These are phyloP conservation scores for Helicoverpa zea DNA, from an alignment of 1,140 invertebrate genomes.

Conservation along the genomic window DNA sequence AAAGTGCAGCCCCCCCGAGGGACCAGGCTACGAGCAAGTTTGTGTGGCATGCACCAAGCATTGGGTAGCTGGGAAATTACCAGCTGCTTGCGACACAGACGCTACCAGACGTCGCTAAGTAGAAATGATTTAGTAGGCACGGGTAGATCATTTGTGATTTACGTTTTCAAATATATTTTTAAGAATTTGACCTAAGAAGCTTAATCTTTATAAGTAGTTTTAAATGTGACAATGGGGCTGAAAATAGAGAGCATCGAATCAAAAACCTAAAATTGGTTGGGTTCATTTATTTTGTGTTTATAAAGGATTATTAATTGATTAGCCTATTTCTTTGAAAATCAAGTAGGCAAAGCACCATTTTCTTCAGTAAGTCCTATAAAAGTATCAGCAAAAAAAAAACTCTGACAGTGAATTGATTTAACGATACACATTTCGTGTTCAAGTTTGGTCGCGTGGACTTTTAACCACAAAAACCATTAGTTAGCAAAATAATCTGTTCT, in stretches of 20 bases:
- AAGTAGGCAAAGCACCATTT: no score
- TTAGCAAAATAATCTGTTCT: background rate
- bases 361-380: background rate
- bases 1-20: conserved; percentile 6
- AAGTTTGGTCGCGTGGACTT: background rate
- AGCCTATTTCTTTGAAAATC: no score
- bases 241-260: no score
- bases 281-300: no score
- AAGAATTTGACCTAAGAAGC: no score
- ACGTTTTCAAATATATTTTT: background rate
- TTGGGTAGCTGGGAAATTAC: conserved; percentile 29
- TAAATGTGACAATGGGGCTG: no score
- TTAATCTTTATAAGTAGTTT: no score
- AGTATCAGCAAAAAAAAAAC: background rate
- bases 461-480: background rate
- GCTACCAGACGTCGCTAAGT: background rate
- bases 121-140: background rate
- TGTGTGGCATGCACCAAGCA: background rate
- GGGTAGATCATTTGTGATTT: background rate
- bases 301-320: no score
- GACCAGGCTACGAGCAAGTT: background rate
- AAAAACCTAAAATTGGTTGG: no score
- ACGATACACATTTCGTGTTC: background rate
- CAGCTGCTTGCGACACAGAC: background rate
- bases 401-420: background rate